phyloP scores from a whole-genome alignment of 2,113 vertebrate species.

The Crotalus horridus region DNA sequence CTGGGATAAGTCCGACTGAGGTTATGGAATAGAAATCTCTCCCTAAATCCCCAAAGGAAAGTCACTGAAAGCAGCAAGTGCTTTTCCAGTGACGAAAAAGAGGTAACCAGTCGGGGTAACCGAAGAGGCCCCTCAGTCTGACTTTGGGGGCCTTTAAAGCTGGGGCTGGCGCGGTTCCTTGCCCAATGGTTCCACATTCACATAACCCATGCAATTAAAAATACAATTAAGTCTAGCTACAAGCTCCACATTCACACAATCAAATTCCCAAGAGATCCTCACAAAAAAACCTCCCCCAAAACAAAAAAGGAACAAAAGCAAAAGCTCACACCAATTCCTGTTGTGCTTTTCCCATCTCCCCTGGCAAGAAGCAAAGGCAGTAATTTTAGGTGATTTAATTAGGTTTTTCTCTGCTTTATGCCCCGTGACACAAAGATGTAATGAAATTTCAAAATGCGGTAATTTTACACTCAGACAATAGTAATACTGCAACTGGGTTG shows the following conservation, averaged over 20 bases:
- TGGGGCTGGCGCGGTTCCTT: not conserved
- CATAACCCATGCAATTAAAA: not conserved
- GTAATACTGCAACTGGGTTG: constrained; percentile 8
- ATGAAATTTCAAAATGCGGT: constrained; percentile 31
- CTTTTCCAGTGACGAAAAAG: not conserved
- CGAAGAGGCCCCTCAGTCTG: not conserved
- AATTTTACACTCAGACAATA: constrained; percentile 35
- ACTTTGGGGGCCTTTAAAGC: not conserved
- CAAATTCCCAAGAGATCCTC: not conserved
- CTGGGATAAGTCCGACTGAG: not conserved
- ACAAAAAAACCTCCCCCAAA: not conserved
- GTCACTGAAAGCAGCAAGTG: not conserved
- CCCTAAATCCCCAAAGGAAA: not conserved
- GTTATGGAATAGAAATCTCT: not conserved
- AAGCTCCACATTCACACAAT: not conserved
- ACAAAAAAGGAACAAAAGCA: not conserved
- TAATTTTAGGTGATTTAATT: constrained; percentile 35
- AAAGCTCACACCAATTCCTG: not conserved
- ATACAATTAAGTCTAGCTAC: not conserved
- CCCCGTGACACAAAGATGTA: constrained; percentile 28
- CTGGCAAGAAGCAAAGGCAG: not conserved
- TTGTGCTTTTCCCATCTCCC: not conserved
- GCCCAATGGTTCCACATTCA: not conserved
- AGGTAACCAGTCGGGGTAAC: not conserved
- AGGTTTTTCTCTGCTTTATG: constrained; percentile 43